Conservation (phyloP, 2,113 vertebrate species). For the Cyrtonyx montezumae region DNA sequence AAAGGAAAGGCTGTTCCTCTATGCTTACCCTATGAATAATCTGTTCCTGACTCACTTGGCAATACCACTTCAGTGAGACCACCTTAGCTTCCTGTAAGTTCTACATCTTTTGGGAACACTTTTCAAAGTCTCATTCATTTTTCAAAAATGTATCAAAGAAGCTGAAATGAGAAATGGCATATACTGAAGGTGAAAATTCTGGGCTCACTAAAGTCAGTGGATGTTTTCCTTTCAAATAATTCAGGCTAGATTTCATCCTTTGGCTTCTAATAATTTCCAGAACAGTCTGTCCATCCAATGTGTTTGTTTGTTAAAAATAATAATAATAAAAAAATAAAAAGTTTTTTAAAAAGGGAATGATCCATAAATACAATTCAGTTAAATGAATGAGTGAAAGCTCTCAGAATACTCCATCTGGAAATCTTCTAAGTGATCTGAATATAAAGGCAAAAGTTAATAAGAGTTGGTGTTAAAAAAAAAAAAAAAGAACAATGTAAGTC, state of each 20-base stretch:
- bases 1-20: neutral
- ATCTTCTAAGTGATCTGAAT: neutral
- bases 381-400: neutral
- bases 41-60: neutral
- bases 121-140: neutral
- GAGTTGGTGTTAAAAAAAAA: rapidly evolving
- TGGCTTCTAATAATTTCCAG: neutral
- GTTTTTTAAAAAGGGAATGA: neutral
- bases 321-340: no score
- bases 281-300: neutral
- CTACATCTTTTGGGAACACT: neutral
- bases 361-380: neutral
- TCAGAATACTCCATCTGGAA: neutral
- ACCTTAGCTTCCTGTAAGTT: neutral
- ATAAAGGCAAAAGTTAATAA: neutral
- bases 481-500: neutral
- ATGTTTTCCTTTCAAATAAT: neutral
- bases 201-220: neutral
- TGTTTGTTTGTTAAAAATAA: neutral
- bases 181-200: neutral
- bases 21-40: neutral
- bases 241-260: neutral
- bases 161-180: neutral
- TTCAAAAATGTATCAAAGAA: neutral
- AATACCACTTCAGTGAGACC: neutral